A percentile compares a stretch with the other conserved stretches of the same genome.
phyloP scores from a whole-genome alignment of 2,113 vertebrate species.

The Zapornia atra region DNA sequence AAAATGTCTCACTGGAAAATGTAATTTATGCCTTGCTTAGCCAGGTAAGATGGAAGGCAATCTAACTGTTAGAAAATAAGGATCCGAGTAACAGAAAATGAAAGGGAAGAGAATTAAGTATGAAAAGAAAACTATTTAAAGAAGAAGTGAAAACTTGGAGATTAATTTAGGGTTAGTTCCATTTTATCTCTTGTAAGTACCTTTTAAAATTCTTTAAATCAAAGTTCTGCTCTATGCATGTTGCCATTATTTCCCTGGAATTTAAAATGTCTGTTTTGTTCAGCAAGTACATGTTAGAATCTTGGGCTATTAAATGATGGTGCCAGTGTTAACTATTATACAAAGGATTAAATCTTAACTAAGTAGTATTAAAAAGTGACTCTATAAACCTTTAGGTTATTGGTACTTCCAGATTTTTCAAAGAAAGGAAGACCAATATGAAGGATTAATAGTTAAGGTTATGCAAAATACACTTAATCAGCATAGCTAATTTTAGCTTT shows the following conservation, averaged over 20 bases:
- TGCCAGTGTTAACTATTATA: conserved; percentile 40
- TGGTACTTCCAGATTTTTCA: conserved; percentile 52
- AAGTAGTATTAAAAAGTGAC: conserved; percentile 62
- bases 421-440: conserved; percentile 56
- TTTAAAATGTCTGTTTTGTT: conserved; percentile 52
- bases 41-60: neutral
- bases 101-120: conserved; percentile 5
- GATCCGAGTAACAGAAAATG: conserved; percentile 7
- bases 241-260: conserved; percentile 35
- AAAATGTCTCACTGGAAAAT: conserved; percentile 2
- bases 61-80: conserved; percentile 21
- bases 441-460: conserved; percentile 68
- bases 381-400: conserved; percentile 58
- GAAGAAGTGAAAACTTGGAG: conserved; percentile 20
- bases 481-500: conserved; percentile 74
- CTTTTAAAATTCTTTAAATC: conserved; percentile 42
- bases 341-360: conserved; percentile 59
- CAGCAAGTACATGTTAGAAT: conserved; percentile 14
- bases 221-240: neutral
- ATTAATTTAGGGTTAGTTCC: conserved; percentile 49
- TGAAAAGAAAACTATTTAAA: conserved; percentile 41
- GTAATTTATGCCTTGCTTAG: conserved; percentile 6
- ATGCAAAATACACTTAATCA: conserved; percentile 74
- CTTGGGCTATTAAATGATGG: conserved; percentile 35
- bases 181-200: conserved; percentile 39